phyloP scores from a whole-genome alignment of 2,888 invertebrate species.

The Drosophila buzzatii region DNA sequence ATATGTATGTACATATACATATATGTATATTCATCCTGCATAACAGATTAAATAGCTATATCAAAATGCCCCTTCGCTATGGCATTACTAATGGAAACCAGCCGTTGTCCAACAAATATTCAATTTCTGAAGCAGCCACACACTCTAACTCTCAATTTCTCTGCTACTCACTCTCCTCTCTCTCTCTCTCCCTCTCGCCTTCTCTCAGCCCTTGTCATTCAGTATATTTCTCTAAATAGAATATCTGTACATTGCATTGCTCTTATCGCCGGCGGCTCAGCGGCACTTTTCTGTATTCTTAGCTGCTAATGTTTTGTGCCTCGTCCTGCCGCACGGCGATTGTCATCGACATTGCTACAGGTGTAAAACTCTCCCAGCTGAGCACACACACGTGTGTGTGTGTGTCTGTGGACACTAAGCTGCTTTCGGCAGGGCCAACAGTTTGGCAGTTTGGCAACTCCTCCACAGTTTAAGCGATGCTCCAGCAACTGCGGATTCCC shows the following conservation, averaged over 20 bases:
- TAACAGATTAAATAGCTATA: neutral
- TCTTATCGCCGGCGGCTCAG: conserved; percentile 63
- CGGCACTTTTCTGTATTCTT: conserved; percentile 60
- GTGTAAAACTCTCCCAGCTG: conserved; percentile 63
- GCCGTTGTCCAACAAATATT: conserved; percentile 34
- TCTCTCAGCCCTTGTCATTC: neutral
- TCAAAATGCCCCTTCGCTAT: neutral
- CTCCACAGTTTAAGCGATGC: conserved; percentile 42
- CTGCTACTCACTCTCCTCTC: neutral
- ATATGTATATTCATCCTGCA: too few relatives aligned
- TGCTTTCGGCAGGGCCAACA: conserved; percentile 41
- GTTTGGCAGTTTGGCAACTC: conserved; percentile 51
- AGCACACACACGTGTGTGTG: neutral
- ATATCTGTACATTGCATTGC: conserved; percentile 47
- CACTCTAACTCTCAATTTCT: neutral
- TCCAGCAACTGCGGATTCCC: conserved; percentile 9
- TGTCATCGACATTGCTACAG: conserved; percentile 67
- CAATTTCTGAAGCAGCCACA: conserved; percentile 17
- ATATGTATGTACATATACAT: too few relatives aligned
- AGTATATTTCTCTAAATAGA: conserved; percentile 7
- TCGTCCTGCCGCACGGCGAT: conserved; percentile 35
- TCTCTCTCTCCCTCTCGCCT: neutral
- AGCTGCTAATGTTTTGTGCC: conserved; percentile 63
- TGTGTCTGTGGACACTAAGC: conserved; percentile 40
- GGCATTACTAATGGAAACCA: conserved; percentile 1